phyloP scores from a whole-genome alignment of 2,888 invertebrate genomes.

The Drosophila tripunctata region DNA sequence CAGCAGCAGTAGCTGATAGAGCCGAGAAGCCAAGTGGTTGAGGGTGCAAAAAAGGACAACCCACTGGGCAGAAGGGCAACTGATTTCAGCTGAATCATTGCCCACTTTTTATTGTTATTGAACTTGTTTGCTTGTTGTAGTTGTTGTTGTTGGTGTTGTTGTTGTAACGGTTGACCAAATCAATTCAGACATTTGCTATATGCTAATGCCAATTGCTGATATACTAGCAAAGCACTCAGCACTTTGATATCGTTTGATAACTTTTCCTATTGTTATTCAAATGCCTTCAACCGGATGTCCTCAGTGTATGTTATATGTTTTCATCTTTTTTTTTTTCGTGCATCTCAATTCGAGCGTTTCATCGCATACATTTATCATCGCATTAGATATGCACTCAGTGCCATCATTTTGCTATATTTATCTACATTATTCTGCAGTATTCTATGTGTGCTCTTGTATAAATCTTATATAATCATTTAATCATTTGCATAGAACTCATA shows the following conservation, averaged over 20 bases:
- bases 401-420: constrained; percentile 16
- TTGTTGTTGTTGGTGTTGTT: constrained; percentile 39
- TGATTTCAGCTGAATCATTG: constrained; percentile 61
- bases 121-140: too few species aligned
- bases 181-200: constrained; percentile 54
- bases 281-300: constrained; percentile 72
- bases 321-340: not conserved
- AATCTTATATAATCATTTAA: constrained; percentile 10
- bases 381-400: constrained; percentile 65
- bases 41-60: constrained; percentile 37
- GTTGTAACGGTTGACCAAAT: constrained; percentile 75
- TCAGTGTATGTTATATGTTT: constrained; percentile 39
- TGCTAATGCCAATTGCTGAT: constrained; percentile 53
- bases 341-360: constrained; percentile 64
- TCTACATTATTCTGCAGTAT: constrained; percentile 5
- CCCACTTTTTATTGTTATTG: constrained; percentile 34
- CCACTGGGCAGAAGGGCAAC: constrained; percentile 56
- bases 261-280: constrained; percentile 65
- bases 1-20: constrained; percentile 29
- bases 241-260: constrained; percentile 58
- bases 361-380: constrained; percentile 75
- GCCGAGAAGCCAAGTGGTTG: constrained; percentile 37
- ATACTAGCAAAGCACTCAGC: too few species aligned
- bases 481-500: not conserved
- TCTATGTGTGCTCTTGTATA: constrained; percentile 29